A percentile compares a stretch with the other conserved stretches of the same genome.
These are phyloP conservation scores for Columba guinea DNA, from an alignment of 2,797 vertebrate species.

Conservation along the genomic window DNA sequence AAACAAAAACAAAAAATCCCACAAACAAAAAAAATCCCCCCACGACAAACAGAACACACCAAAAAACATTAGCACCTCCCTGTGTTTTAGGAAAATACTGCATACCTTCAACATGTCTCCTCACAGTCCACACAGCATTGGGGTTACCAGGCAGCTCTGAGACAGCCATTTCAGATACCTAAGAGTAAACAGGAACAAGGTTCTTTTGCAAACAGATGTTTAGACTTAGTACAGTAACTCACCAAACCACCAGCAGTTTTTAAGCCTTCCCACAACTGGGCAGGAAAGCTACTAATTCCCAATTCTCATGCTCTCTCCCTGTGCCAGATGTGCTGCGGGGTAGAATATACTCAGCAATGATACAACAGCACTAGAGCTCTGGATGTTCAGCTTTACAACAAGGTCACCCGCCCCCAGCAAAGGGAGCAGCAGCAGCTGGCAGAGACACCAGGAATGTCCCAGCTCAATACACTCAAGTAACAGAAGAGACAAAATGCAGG, in stretches of 20 bases:
- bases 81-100: not conserved
- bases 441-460: not conserved
- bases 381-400: not conserved
- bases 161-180: slow-evolving; percentile 99
- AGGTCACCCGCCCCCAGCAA: not conserved
- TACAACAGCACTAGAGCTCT: not conserved
- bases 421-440: not conserved
- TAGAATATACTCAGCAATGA: not conserved
- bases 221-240: not conserved
- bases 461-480: not conserved
- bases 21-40: too few species aligned
- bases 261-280: not conserved
- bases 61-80: not conserved
- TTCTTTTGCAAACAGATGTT: slow-evolving; percentile 12
- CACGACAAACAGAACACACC: not conserved
- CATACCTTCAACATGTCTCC: slow-evolving; percentile 95
- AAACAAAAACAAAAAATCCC: not conserved
- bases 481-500: not conserved
- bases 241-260: not conserved
- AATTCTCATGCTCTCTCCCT: not conserved
- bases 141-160: slow-evolving; percentile 99
- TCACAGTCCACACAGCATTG: slow-evolving; percentile 99
- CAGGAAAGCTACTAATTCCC: not conserved
- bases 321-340: not conserved
- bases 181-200: slow-evolving; percentile 41